These are phyloP conservation scores for Rhadina sibilatrix DNA, from an alignment of 2,113 vertebrate species.

Conservation along the genomic window DNA sequence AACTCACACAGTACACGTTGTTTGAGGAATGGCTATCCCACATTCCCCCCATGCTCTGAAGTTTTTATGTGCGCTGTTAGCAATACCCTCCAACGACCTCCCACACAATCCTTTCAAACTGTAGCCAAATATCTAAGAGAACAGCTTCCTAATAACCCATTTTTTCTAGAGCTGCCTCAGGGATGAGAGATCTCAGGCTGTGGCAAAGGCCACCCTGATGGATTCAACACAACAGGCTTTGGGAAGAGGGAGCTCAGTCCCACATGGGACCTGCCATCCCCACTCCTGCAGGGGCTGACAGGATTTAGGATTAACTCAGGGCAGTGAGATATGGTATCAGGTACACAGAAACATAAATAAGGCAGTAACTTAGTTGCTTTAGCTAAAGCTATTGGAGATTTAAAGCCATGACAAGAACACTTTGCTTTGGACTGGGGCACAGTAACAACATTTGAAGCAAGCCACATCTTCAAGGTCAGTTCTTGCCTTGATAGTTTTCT, in stretches of 20 bases:
- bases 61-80: neutral
- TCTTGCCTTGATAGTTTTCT: neutral
- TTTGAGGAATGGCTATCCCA: neutral
- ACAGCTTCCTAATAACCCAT: neutral
- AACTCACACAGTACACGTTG: neutral
- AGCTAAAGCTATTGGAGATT: neutral
- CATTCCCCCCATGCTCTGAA: neutral
- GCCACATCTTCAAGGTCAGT: neutral
- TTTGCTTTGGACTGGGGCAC: neutral
- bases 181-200: neutral
- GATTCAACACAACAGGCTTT: neutral
- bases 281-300: neutral
- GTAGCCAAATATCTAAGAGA: neutral
- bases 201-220: neutral
- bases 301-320: neutral
- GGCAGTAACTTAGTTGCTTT: neutral
- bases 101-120: neutral
- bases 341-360: neutral
- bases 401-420: neutral
- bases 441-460: neutral
- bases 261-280: fast-evolving
- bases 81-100: neutral
- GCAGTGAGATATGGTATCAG: neutral
- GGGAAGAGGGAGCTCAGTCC: neutral
- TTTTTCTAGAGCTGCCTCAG: neutral